Evolutionary conservation across 2,797 vertebrate genomes (phyloP), one percentile per base, ranked within the genome.

Genomic region (Melanotaenia pygmaea): DNA sequence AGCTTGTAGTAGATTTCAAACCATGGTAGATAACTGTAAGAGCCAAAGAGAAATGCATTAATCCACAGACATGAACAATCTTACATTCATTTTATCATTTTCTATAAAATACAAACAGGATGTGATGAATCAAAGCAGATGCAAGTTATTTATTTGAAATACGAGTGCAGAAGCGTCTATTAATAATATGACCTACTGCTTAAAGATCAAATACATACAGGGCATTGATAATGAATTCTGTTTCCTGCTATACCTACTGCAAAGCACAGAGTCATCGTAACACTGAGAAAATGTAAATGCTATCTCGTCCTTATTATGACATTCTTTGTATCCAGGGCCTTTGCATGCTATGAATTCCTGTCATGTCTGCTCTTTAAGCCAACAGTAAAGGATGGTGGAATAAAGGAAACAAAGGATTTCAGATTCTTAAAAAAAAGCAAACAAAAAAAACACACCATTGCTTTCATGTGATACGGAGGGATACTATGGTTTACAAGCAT

Each of bases 1-100:
- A 99, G 95, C 92, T 99, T 99, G 94, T 99, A 99, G 94, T 97
- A 99, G 13, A 99, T 96, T 76, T 99, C 98, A 89, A 99, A 99
- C 98, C 98, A 99, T 6, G 98, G 98, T 13, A 99, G 93, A 90
- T 99, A 99, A 89, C 98, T 99, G 94, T n/a, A 77, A 80, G 63
- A 77, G 53, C 0, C 20, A 77, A 47, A 83, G 70, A 80, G 20
- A 47, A 24, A 77, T 3, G 20, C 1, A 58, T 76, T 69, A 76
- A 67, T 59, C 64, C 30, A 66, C 30, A 56, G 57, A 56, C 50
- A 35, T 57, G 54, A 14, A 40, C 30, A 73, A 66, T n/a, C 59
- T 53, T 38, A 5, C 22, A 65, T 57, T 71, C 1, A 59, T 54
- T 45, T 45, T 20, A 45, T 20, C 59, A 73, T 35, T 18, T 30